These are phyloP conservation scores for Leptodirus hochenwartii DNA, from an alignment of 2,888 invertebrate genomes.

Conservation along the genomic window DNA sequence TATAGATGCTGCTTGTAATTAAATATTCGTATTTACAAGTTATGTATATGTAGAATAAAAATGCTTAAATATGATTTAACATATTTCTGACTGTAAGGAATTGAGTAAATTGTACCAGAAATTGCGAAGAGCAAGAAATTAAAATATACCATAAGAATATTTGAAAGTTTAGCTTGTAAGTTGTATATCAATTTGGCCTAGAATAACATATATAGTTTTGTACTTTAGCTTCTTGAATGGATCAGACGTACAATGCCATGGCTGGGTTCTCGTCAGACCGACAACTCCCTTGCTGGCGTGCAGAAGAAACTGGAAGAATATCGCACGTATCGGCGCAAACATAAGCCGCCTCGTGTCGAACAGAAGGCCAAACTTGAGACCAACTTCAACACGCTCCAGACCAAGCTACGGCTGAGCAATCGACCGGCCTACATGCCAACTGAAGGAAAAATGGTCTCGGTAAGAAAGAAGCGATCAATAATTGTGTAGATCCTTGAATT, in stretches of 20 bases:
- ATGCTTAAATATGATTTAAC: too few species aligned
- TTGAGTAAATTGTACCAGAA: too few species aligned
- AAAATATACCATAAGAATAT: too few species aligned
- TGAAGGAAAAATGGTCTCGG: slow-evolving; percentile 96
- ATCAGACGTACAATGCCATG: slow-evolving; percentile 97
- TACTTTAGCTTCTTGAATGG: slow-evolving; percentile 94
- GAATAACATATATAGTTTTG: too few species aligned
- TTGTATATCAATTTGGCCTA: too few species aligned
- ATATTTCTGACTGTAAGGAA: too few species aligned
- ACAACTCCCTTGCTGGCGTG: slow-evolving; percentile 92
- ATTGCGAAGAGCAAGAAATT: too few species aligned
- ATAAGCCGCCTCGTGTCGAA: slow-evolving; percentile 98
- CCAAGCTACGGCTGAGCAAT: slow-evolving; percentile 92
- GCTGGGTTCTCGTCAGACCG: slow-evolving; percentile 90
- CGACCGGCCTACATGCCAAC: slow-evolving; percentile 98
- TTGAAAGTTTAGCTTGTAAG: too few species aligned
- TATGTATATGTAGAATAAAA: too few species aligned
- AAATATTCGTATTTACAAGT: too few species aligned
- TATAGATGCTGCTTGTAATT: too few species aligned
- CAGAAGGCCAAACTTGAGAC: slow-evolving; percentile 99
- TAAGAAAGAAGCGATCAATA: slow-evolving; percentile 30
- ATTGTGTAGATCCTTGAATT: too few species aligned
- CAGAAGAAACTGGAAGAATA: slow-evolving; percentile 98
- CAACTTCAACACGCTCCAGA: slow-evolving; percentile 99
- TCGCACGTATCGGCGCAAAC: slow-evolving; percentile 94